Base-by-base conservation (phyloP, 2,888 invertebrate genomes). In the Acronicta psi region DNA sequence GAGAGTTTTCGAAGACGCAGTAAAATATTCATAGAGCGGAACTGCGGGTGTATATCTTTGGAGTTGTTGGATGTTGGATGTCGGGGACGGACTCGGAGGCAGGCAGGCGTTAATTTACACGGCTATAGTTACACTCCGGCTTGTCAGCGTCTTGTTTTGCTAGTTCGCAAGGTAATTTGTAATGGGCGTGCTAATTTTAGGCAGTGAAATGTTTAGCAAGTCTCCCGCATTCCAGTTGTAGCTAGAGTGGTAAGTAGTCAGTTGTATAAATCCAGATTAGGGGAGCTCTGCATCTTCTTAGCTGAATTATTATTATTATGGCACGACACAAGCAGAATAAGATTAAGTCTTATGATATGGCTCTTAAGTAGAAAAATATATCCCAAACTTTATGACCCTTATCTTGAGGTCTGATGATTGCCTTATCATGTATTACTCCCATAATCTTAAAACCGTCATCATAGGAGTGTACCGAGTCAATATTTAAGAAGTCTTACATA, bases 21-120 rank as follows among this genome's bases (percentile, higher is more conserved):
- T 74, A 67, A 74, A 77, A 63, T 74, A 74, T 77, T 77, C 73
- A 74, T 77, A 43, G 62, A 59, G 49, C 54, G 46, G 56, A 50
- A 60, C 58, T 53, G 42, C 60, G 36, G 38, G 34, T 54, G 53
- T 66, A 53, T 69, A 73, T 65, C 70, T 76, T 76, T 58, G 52
- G 52, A 67, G 46, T 67, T 52, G 68, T 67, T 65, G 53, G 40
- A 53, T 65, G 63, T 29, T 45, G 9, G 36, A 20, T 37, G 47
- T 37, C 16, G 37, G 72, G 43, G 50, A 44, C 45, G 44, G 69
- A 46, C 59, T 59, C 29, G 20, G 41, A 53, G 40, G 41, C 61
- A 58, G 50, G 54, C 44, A 44, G 46, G 57, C 61, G 61, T 58
- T 73, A 61, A 73, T 76, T 60, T 56, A 50, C 64, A 54, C 61